Evolutionary conservation across 1,140 invertebrate genomes (phyloP), one percentile per base, ranked within the genome.

Genomic region (Carposina sasakii): DNA sequence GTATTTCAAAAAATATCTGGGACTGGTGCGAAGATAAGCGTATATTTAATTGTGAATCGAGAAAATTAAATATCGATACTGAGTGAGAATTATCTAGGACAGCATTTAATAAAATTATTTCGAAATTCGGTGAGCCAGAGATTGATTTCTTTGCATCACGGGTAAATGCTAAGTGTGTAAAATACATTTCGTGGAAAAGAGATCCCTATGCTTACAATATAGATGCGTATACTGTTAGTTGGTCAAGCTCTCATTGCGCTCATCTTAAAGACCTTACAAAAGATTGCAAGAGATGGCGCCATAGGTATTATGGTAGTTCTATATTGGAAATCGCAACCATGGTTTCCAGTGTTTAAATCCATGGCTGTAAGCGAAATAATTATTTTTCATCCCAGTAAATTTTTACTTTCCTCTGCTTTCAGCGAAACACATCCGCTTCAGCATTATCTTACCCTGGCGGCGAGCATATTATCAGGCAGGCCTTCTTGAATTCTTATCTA

Each of bases 371-470:
- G 2, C n/a, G 19, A 41, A 19, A 21, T 50, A 4, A 21, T 67
- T 13, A 17, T 48, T 5, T 55, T 63, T 40, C 40, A 41, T 5
- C 54, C 63, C 17, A 45, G 36, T 46, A 41, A 49, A 42, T 24
- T 50, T 16, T 17, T 61, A 3, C n/a, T 57, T 30, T 53, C 54
- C 19, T 55, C 53, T 49, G 30, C 50, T 47, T 60, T 49, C 34
- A 50, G 52, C 19, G 16, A 46, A 33, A 37, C 12, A 20, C 59
- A 61, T 41, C 65, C 57, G 4, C 36, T 71, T 10, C 52, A 30
- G 19, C 22, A 17, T 13, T 22, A 60, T 8, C 45, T 66, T 64
- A 47, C 63, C 60, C 55, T 68, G 65, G 62, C 48, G 15, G 60
- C 47, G 47, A 56, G 57, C 36, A 28, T 40, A 10, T 61, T 68